Percentiles rank a stretch among this genome's conserved stretches.
phyloP scores from a whole-genome alignment of 2,797 vertebrate species.

The Sebastes matsubarae region DNA sequence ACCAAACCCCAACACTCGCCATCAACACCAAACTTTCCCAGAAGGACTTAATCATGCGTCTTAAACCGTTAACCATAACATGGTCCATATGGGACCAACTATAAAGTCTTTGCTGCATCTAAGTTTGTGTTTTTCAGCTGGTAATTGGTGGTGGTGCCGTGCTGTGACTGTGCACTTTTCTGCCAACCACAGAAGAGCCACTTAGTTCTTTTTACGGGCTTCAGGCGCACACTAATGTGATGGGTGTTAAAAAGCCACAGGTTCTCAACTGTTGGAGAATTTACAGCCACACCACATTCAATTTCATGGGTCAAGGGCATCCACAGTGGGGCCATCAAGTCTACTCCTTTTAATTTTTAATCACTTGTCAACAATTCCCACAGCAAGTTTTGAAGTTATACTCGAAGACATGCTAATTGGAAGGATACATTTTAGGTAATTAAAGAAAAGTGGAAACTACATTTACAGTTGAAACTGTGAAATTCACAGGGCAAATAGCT shows the following conservation, averaged over 20 bases:
- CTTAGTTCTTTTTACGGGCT: conserved; percentile 54
- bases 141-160: conserved; percentile 60
- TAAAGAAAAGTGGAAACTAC: neutral
- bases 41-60: conserved; percentile 38
- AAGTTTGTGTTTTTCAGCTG: conserved; percentile 40
- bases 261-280: conserved; percentile 57
- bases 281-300: conserved; percentile 66
- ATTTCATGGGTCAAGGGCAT: conserved; percentile 70
- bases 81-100: conserved; percentile 39
- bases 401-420: neutral
- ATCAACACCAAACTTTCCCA: conserved; percentile 29
- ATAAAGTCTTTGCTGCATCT: conserved; percentile 50
- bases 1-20: neutral
- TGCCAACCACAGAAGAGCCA: conserved; percentile 39
- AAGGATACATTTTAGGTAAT: conserved; percentile 1
- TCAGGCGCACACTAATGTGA: conserved; percentile 64
- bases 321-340: conserved; percentile 53
- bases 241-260: conserved; percentile 64
- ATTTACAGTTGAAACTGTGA: neutral
- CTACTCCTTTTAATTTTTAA: conserved; percentile 50
- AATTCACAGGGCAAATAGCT: neutral
- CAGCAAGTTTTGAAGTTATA: conserved; percentile 20
- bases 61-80: conserved; percentile 26
- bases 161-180: conserved; percentile 58
- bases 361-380: conserved; percentile 56